Evolutionary conservation across 2,113 vertebrate genomes (phyloP), one percentile per base, ranked within the genome.

Genomic region (Emydocephalus ijimae): DNA sequence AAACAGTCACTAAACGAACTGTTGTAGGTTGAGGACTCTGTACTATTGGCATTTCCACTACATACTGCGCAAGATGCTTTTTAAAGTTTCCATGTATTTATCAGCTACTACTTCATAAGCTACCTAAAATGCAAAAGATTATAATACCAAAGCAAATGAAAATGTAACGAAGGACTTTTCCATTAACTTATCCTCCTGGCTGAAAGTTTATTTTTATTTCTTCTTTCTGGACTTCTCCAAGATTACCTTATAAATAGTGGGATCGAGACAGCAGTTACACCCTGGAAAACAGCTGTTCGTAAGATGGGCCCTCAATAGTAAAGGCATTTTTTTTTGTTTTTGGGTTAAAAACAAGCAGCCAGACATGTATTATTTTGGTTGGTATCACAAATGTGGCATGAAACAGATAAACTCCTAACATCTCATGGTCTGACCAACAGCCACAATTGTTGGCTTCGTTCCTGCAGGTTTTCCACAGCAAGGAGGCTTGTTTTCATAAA

Each of bases 161-260:
- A 55, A n/a, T 3, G 4, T 39, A 43, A n/a, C 6, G 4, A 14
- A 61, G 88, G 88, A 29, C 11, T 92, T 92, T 92, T 88, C 91
- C 91, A 92, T 92, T 88, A 88, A 88, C 34, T 88, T 61, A 92
- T 39, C 87, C 39, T 55, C 48, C 59, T 29, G 91, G 50, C 91
- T 88, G 57, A 54, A 88, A 34, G 59, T 45, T 88, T 88, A 55
- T 43, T 92, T 88, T 86, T 59, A 34, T 74, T 48, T 59, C 5
- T 91, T 55, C n/a, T 34, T 64, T 69, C 59, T 74, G 24, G 21
- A 43, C 34, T 34, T 52, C 20, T 61, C 18, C 43, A 87, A 24
- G 8, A 11, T 85, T 91, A 85, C 43, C 91, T 91, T 57, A 18
- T 50, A 91, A 87, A 64, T 69, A 52, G 87, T 29, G 43, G 15